Evolutionary conservation across 2,888 invertebrate genomes (phyloP), one percentile per base, ranked within the genome.

Genomic region (Scaptomyza polygonia): DNA sequence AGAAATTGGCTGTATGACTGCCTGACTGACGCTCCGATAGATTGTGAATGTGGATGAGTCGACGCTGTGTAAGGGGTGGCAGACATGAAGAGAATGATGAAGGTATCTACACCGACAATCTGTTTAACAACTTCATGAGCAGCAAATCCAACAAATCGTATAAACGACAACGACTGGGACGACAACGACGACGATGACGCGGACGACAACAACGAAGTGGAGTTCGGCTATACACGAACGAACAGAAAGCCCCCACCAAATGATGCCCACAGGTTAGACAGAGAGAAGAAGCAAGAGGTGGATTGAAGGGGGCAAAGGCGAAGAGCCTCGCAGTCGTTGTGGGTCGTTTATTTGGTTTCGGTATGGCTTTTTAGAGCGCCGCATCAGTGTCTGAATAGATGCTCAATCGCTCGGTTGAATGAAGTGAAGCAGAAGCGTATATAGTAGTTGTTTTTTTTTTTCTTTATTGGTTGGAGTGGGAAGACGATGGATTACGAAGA

Each of bases 41-140:
- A 61, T 62, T 49, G 48, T 49, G 34, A 21, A 62, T 69, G 68
- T 54, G 40, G 27, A 51, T 49, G 65, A 34, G 36, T 34, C 42
- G 57, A 14, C 5, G 30, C 21, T 56, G 47, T 47, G n/a, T 7
- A 55, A 62, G 59, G 21, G 59, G 47, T 54, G 62, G 55, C 71
- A 55, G 68, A 45, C 62, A 67, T 53, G 63, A 63, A 64, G 63
- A 83, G 87, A 77, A 84, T 83, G 83, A 84, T 84, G 86, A 86
- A 84, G 89, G 89, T 89, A 89, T 89, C 89, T 89, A 89, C 85
- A 89, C 89, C 89, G 89, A 89, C 89, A 89, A 89, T 89, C 89
- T 89, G 89, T 89, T 89, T 89, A 89, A 89, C 89, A 89, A 89
- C 89, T 89, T 89, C 89, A 89, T 89, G 89, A 89, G 88, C 89